Percentiles rank a stretch among this genome's conserved stretches.
Evolutionary conservation across 1,140 invertebrate genomes (phyloP).

Genomic region (Aphaenogaster rudis): DNA sequence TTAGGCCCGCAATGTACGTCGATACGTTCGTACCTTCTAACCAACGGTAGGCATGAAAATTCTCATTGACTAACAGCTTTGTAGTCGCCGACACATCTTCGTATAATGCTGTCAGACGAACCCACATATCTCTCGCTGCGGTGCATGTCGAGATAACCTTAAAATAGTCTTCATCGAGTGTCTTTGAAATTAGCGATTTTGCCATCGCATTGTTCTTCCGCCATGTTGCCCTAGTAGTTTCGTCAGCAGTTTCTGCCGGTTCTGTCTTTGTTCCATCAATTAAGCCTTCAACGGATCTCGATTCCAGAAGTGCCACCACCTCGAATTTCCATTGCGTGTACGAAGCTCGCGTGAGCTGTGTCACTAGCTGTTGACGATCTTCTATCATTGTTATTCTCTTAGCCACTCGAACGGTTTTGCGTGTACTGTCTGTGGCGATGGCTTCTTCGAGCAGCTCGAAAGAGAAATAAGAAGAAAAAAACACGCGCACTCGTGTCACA

Average conservation of each 20-base stretch:
- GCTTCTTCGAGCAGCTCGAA: too few relatives aligned
- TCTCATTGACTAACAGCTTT: conserved; percentile 13
- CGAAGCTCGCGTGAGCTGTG: not conserved
- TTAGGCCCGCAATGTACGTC: conserved; percentile 22
- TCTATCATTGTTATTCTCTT: not conserved
- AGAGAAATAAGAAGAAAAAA: too few relatives aligned
- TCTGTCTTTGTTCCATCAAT: not conserved
- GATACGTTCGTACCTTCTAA: conserved; percentile 16
- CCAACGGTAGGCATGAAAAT: not conserved
- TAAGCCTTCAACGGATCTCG: not conserved
- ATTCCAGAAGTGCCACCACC: conserved; percentile 8
- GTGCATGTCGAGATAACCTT: conserved; percentile 18
- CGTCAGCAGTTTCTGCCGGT: conserved; percentile 3
- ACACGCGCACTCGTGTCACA: too few relatives aligned
- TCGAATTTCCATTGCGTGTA: conserved; percentile 14
- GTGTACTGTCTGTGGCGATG: too few relatives aligned
- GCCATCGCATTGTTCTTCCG: not conserved
- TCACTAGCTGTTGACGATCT: conserved; percentile 18
- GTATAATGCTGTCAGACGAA: not conserved
- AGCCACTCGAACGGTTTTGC: not conserved
- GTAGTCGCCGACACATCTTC: conserved; percentile 21
- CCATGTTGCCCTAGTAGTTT: conserved; percentile 1
- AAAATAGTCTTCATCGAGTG: conserved; percentile 15
- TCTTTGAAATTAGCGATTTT: conserved; percentile 18
- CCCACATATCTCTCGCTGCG: not conserved